phyloP scores from a whole-genome alignment of 2,888 invertebrate genomes.

The Arctia plantaginis region DNA sequence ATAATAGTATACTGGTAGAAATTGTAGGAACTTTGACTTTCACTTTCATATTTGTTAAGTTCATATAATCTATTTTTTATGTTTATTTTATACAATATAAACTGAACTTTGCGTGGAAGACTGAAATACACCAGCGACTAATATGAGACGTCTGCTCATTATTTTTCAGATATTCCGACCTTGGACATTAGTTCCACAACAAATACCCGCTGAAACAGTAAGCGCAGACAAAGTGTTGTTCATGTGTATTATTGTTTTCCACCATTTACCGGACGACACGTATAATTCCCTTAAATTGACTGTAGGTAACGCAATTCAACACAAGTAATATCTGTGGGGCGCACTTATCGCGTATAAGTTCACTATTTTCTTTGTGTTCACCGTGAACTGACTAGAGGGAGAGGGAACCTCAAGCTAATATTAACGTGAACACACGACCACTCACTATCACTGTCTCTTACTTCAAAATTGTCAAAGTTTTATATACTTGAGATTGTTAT shows the following conservation, averaged over 20 bases:
- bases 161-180: slow-evolving; percentile 86
- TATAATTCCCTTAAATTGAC: slow-evolving; percentile 60
- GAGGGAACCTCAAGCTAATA: slow-evolving; percentile 46
- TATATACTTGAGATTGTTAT: slow-evolving; percentile 69
- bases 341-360: slow-evolving; percentile 66
- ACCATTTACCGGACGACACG: slow-evolving; percentile 77
- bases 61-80: background rate
- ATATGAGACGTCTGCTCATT: slow-evolving; percentile 82
- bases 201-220: slow-evolving; percentile 84
- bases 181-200: slow-evolving; percentile 85
- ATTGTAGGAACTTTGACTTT: background rate
- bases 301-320: slow-evolving; percentile 61
- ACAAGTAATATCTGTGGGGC: slow-evolving; percentile 63
- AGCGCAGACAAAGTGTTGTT: slow-evolving; percentile 84
- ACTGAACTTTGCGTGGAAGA: slow-evolving; percentile 61
- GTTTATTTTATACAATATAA: background rate
- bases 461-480: slow-evolving; percentile 73
- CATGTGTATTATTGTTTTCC: slow-evolving; percentile 83
- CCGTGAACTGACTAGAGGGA: slow-evolving; percentile 42
- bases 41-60: slow-evolving; percentile 1
- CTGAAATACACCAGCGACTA: slow-evolving; percentile 77
- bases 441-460: slow-evolving; percentile 70
- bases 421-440: slow-evolving; percentile 73
- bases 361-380: slow-evolving; percentile 59
- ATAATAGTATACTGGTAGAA: background rate